These are phyloP conservation scores for Lacerta bilineata DNA, from an alignment of 2,797 vertebrate genomes.

Conservation along the genomic window DNA sequence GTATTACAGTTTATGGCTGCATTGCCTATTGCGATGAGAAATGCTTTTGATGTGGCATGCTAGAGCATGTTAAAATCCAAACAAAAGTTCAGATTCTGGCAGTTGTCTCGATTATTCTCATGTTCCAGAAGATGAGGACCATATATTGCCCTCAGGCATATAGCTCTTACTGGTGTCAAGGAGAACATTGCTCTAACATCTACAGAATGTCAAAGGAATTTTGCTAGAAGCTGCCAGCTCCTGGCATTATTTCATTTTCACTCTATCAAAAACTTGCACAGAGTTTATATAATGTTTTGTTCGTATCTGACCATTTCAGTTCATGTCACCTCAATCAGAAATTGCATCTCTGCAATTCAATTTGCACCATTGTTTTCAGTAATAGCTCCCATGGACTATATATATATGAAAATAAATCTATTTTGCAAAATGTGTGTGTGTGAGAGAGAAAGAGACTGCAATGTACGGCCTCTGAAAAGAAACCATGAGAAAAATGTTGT, in stretches of 20 bases:
- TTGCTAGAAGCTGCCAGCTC: not conserved
- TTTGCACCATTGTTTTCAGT: not conserved
- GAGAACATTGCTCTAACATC: conserved; percentile 26
- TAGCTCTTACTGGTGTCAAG: conserved; percentile 41
- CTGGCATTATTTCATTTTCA: conserved; percentile 43
- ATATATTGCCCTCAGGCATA: conserved; percentile 59
- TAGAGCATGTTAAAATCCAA: conserved; percentile 35
- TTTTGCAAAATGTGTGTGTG: not conserved
- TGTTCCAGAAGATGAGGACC: conserved; percentile 55
- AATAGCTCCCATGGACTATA: too few species aligned
- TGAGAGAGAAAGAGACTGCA: not conserved
- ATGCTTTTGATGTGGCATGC: conserved; percentile 50
- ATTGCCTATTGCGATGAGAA: conserved; percentile 17
- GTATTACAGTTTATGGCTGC: conserved; percentile 41
- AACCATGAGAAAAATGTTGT: not conserved
- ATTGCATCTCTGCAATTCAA: not conserved
- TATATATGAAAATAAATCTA: not conserved
- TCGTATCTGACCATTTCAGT: not conserved
- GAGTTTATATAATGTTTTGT: not conserved
- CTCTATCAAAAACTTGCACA: conserved; percentile 6
- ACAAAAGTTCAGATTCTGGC: conserved; percentile 53
- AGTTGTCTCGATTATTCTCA: conserved; percentile 65
- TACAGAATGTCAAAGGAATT: not conserved
- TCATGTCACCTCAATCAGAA: not conserved
- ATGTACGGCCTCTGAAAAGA: not conserved